Percentiles rank a stretch among this genome's conserved stretches.
Evolutionary conservation across 35 echinoderm and acorn worm species (phyloP).

Genomic region (Lytechinus variegatus): DNA sequence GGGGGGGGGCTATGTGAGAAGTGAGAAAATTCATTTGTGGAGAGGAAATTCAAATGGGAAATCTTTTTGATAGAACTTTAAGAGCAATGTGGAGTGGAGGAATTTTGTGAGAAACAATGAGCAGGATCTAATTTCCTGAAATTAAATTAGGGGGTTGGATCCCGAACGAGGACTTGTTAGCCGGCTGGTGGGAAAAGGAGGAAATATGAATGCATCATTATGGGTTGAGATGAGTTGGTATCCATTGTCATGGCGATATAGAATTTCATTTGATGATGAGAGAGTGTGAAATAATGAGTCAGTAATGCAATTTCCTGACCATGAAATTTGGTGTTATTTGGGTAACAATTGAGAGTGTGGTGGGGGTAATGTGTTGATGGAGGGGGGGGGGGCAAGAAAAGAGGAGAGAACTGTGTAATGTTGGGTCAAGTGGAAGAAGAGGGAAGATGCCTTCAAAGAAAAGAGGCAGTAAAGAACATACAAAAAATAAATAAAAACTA

Average conservation of each 20-base stretch:
- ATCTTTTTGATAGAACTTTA: background rate
- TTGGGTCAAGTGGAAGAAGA: too few relatives aligned
- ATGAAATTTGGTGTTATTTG: conserved; percentile 30
- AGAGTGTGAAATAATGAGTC: conserved; percentile 14
- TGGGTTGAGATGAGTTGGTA: background rate
- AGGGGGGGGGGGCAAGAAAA: background rate
- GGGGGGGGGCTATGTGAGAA: background rate
- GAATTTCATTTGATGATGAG: conserved; percentile 24
- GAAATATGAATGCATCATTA: conserved; percentile 20
- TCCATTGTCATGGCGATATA: conserved; percentile 37
- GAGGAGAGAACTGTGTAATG: background rate
- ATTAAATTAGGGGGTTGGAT: background rate
- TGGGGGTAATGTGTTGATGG: background rate
- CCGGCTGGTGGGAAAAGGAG: background rate
- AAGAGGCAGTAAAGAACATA: too few relatives aligned
- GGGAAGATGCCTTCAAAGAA: too few relatives aligned
- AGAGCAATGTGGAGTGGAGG: conserved; percentile 5
- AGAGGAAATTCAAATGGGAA: conserved; percentile 11
- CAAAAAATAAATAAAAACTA: too few relatives aligned
- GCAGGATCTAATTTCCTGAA: background rate
- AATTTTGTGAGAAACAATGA: conserved; percentile 7
- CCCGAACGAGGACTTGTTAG: background rate
- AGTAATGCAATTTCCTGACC: conserved; percentile 45
- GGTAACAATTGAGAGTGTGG: conserved; percentile 21
- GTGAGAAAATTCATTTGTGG: background rate